Conservation (phyloP, 2,888 invertebrate species). For the Tinea semifulvella region DNA sequence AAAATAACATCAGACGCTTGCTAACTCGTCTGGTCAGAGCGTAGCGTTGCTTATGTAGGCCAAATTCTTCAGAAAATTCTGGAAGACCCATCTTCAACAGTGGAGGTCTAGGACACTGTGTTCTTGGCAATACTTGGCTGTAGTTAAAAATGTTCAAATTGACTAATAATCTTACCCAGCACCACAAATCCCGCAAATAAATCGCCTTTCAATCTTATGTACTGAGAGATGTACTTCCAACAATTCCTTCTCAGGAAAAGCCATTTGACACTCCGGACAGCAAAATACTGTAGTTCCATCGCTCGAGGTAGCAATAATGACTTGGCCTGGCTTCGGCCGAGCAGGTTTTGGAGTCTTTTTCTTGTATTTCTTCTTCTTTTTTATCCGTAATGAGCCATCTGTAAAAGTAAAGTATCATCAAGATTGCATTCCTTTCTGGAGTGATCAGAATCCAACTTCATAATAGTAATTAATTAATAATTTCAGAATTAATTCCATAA, state of each 20-base stretch:
- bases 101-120: no score
- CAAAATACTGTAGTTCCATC: constrained; percentile 81
- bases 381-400: constrained; percentile 30
- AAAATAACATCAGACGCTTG: no score
- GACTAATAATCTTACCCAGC: constrained; percentile 62
- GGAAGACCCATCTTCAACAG: no score
- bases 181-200: constrained; percentile 80
- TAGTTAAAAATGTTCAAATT: no score
- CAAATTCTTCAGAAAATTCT: no score
- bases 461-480: no score
- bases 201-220: constrained; percentile 82
- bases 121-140: no score
- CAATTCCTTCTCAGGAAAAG: constrained; percentile 81
- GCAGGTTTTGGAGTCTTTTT: constrained; percentile 82
- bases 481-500: no score
- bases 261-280: constrained; percentile 85
- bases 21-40: no score
- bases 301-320: constrained; percentile 76
- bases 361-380: constrained; percentile 83
- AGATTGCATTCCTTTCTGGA: no score
- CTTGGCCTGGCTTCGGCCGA: constrained; percentile 82
- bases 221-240: constrained; percentile 80
- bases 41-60: no score
- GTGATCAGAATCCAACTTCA: no score
- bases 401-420: constrained; percentile 1